Evolutionary conservation across 2,888 invertebrate species (phyloP).

Genomic region (Formica aserva): DNA sequence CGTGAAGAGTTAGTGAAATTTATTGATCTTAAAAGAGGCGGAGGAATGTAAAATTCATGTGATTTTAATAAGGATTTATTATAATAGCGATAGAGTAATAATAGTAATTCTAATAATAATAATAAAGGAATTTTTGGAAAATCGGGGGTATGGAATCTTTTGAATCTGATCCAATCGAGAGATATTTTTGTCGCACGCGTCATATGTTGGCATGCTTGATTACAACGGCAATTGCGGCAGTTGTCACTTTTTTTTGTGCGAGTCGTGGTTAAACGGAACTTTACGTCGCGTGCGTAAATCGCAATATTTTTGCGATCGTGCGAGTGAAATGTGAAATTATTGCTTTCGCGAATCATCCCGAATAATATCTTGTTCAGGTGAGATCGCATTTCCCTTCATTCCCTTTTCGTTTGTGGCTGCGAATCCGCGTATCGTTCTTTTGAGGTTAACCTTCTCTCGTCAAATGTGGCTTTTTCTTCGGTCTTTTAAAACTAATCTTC

Average conservation of each 20-base stretch:
- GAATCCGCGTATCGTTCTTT: not conserved
- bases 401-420: not conserved
- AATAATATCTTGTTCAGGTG: conserved; percentile 49
- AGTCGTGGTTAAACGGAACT: conserved; percentile 50
- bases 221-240: conserved; percentile 8
- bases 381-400: conserved; percentile 33
- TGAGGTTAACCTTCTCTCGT: conserved; percentile 62
- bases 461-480: conserved; percentile 54
- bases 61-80: not conserved
- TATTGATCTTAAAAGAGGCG: not conserved
- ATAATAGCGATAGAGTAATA: not conserved
- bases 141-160: not conserved
- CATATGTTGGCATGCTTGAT: conserved; percentile 1
- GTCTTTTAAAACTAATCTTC: not conserved
- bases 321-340: conserved; percentile 64
- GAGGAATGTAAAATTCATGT: not conserved
- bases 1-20: too few species aligned
- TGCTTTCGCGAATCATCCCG: not conserved
- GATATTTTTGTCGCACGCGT: not conserved
- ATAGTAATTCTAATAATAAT: not conserved
- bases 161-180: not conserved
- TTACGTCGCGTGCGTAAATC: conserved; percentile 53
- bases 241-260: conserved; percentile 72
- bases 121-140: not conserved
- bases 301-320: conserved; percentile 40